These are phyloP conservation scores for Leucophenga varia DNA, from an alignment of 1,140 invertebrate genomes.

Conservation along the genomic window DNA sequence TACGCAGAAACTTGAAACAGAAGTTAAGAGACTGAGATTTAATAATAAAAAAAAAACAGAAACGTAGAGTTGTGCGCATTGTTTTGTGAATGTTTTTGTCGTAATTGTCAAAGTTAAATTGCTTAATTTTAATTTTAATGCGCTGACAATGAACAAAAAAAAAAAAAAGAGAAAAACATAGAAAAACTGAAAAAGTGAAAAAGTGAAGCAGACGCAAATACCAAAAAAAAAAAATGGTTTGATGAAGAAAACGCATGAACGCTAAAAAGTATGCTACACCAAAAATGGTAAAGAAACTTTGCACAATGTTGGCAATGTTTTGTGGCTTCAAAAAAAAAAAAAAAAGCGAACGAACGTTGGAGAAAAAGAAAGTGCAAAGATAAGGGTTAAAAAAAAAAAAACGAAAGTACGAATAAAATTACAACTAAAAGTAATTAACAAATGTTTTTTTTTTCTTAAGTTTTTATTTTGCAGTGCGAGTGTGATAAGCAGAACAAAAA, in stretches of 20 bases:
- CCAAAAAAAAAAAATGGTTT: too few species aligned
- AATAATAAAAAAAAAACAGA: too few species aligned
- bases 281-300: too few species aligned
- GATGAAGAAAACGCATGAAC: too few species aligned
- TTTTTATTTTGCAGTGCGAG: constrained; percentile 11
- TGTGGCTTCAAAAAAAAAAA: too few species aligned
- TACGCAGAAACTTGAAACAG: too few species aligned
- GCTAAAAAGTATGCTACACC: neutral
- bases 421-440: constrained; percentile 38
- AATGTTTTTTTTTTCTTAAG: constrained; percentile 22
- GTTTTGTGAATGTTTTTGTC: too few species aligned
- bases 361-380: neutral
- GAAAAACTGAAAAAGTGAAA: neutral
- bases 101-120: constrained; percentile 26
- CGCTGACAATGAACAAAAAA: constrained; percentile 14
- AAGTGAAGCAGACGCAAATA: too few species aligned
- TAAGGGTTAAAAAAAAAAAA: neutral
- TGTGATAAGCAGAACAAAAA: constrained; percentile 19
- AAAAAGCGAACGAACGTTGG: too few species aligned
- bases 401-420: neutral
- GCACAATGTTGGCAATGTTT: too few species aligned
- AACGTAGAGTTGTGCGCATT: too few species aligned
- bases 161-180: constrained; percentile 10
- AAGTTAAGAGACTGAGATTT: too few species aligned
- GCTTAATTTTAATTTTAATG: constrained; percentile 25